A percentile compares a stretch with the other conserved stretches of the same genome.
These are phyloP conservation scores for Tachina lurida DNA, from an alignment of 2,888 invertebrate species.

Conservation along the genomic window DNA sequence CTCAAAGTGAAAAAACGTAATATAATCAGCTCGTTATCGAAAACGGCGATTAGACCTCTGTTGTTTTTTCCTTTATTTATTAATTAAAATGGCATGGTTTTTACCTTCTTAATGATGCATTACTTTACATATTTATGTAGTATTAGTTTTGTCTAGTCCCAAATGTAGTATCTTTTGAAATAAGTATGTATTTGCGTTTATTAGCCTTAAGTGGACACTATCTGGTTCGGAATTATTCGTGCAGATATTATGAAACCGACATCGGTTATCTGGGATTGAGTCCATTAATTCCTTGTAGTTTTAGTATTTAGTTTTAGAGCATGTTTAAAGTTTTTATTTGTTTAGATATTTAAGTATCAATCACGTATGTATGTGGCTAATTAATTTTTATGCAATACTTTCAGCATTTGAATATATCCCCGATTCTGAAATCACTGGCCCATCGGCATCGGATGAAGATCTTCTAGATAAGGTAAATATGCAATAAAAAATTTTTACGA, in stretches of 20 bases:
- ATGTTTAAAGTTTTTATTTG: conserved; percentile 60
- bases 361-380: conserved; percentile 49
- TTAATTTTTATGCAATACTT: conserved; percentile 48
- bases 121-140: not conserved
- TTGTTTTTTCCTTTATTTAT: not conserved
- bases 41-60: too few relatives aligned
- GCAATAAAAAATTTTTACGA: not conserved
- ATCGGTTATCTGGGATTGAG: conserved; percentile 13
- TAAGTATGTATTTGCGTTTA: not conserved
- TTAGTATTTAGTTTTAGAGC: conserved; percentile 51
- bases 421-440: conserved; percentile 90
- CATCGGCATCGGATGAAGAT: conserved; percentile 92
- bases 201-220: not conserved
- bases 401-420: conserved; percentile 96
- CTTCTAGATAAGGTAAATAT: conserved; percentile 88
- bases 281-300: conserved; percentile 1
- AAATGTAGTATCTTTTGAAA: not conserved
- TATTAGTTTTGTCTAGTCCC: conserved; percentile 5
- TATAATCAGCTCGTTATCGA: too few relatives aligned
- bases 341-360: conserved; percentile 17
- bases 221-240: not conserved
- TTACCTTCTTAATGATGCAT: not conserved
- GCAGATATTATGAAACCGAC: not conserved
- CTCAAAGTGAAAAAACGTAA: too few relatives aligned
- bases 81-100: conserved; percentile 49